Evolutionary conservation across 2,797 vertebrate species (phyloP), one percentile per base, ranked within the genome.

Genomic region (Gadopsis marmoratus): DNA sequence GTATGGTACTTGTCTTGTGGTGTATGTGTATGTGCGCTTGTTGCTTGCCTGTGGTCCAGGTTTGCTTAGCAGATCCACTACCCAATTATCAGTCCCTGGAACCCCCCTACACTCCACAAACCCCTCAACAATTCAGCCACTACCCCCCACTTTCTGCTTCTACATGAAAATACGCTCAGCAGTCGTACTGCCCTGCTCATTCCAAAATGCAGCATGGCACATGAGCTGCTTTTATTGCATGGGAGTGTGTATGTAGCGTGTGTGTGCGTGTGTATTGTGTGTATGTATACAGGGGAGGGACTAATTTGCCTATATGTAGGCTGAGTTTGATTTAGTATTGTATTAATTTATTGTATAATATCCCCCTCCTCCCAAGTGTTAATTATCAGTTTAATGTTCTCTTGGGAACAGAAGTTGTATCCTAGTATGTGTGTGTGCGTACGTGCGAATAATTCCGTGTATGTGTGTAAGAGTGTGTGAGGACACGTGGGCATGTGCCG

Each of bases 1-100:
- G 93, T 95, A 92, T 90, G 86, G 92, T 95, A 93, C 92, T 92
- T 91, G 94, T 95, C 92, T 94, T 91, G 94, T 95, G 94, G 90
- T 94, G 93, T 94, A 91, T 90, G 87, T 94, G 82, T 93, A 86
- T 65, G 91, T 94, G 89, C 53, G 88, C 93, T 93, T 91, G 90
- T 94, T 92, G 89, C 93, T 94, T 66, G 89, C 92, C 89, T 91
- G 87, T 91, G 89, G 77, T 92, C 84, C 89, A 89, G 90, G 91
- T 91, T 90, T 88, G 91, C 92, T 92, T 88, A 81, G 91, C 93
- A 89, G 90, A 90, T 91, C 85, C 86, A 88, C 79, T 79, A 78
- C 83, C 85, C 71, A 61, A 74, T 39, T 83, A 90, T 86, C 75
- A 66, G 68, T 84, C 78, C 78, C 91, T 89, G 76, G 76, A 84